Conservation (phyloP, 2,888 invertebrate genomes). For the Halictus ligatus region DNA sequence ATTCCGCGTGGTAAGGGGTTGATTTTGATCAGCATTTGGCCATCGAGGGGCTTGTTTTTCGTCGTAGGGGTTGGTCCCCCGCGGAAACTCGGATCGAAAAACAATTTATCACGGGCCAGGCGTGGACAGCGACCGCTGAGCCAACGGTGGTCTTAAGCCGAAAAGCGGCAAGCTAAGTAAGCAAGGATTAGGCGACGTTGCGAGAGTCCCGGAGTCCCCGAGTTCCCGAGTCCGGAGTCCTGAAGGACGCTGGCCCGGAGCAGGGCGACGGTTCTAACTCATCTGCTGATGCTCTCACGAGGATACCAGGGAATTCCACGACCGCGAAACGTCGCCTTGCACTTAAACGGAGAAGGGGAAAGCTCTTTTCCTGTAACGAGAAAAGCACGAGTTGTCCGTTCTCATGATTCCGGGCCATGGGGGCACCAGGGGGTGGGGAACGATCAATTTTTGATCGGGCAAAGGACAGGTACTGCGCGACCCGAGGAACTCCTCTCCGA, state of each 20-base stretch:
- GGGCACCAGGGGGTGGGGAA: background rate
- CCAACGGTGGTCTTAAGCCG: slow-evolving; percentile 79
- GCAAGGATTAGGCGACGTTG: slow-evolving; percentile 77
- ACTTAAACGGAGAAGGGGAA: slow-evolving; percentile 75
- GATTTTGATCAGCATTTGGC: background rate
- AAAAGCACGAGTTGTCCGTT: slow-evolving; percentile 63
- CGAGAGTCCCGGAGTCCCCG: slow-evolving; percentile 19
- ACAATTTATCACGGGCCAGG: slow-evolving; percentile 59
- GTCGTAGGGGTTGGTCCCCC: background rate
- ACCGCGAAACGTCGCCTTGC: slow-evolving; percentile 81
- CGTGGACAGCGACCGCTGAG: slow-evolving; percentile 74
- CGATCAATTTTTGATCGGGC: slow-evolving; percentile 34
- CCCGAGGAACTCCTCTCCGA: background rate
- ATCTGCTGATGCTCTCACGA: slow-evolving; percentile 81
- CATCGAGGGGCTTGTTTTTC: slow-evolving; percentile 1
- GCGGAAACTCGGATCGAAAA: slow-evolving; percentile 39
- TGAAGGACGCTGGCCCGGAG: slow-evolving; percentile 34
- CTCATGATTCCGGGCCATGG: slow-evolving; percentile 51
- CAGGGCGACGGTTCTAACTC: slow-evolving; percentile 63
- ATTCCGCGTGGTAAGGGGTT: background rate
- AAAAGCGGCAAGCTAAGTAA: slow-evolving; percentile 82
- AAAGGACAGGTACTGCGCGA: background rate
- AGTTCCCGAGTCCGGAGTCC: background rate
- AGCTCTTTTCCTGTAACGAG: slow-evolving; percentile 71
- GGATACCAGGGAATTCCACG: slow-evolving; percentile 79